Evolutionary conservation across 2,113 vertebrate species (phyloP).

Genomic region (Penelope pileata): DNA sequence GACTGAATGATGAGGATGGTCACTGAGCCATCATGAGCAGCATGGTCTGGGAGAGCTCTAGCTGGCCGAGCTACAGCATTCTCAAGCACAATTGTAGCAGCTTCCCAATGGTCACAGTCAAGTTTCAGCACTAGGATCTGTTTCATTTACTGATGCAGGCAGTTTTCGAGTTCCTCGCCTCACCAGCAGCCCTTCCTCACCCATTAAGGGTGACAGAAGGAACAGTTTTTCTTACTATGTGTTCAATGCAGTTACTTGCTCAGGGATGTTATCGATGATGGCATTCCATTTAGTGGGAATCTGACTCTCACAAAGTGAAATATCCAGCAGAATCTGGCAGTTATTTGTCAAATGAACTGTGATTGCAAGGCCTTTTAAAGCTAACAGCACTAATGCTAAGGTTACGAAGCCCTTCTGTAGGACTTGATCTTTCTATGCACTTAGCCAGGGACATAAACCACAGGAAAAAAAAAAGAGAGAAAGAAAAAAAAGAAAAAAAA

Average conservation of each 20-base stretch:
- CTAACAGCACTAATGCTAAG: not conserved
- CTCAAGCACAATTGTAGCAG: not conserved
- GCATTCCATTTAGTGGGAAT: not conserved
- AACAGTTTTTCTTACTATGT: not conserved
- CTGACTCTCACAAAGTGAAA: not conserved
- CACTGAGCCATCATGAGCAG: not conserved
- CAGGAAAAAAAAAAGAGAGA: not conserved
- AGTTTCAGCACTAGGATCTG: not conserved
- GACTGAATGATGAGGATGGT: not conserved
- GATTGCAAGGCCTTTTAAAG: not conserved
- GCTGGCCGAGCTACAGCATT: not conserved
- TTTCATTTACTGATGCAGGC: not conserved
- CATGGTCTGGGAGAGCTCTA: not conserved
- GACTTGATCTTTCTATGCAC: not conserved
- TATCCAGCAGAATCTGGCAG: not conserved
- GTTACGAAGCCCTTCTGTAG: not conserved
- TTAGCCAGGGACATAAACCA: not conserved
- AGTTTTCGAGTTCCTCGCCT: not conserved
- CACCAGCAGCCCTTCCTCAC: fast-evolving
- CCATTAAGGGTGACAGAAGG: not conserved
- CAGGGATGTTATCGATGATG: not conserved
- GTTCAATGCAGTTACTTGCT: not conserved
- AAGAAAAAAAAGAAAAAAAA: not conserved
- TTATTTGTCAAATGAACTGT: not conserved
- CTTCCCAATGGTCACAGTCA: not conserved